Conservation (phyloP, 2,797 vertebrate genomes). For the Anomalospiza imberbis region DNA sequence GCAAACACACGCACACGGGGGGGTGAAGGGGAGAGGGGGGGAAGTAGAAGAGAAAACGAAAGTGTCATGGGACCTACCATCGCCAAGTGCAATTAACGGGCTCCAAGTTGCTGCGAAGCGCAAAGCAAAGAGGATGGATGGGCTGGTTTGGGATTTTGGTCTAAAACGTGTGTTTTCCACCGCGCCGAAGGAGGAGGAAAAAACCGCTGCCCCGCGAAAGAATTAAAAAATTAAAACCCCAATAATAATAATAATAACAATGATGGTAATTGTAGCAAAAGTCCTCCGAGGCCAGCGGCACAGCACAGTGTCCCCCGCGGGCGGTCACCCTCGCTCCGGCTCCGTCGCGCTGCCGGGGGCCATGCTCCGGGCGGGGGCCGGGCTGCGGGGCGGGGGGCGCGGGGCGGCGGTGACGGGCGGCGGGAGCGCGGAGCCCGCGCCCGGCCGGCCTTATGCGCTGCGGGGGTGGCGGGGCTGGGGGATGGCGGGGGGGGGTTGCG, state of each 20-base stretch:
- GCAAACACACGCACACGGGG: not conserved
- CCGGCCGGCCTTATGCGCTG: no score
- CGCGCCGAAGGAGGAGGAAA: not conserved
- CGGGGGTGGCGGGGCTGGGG: no score
- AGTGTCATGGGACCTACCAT: conserved; percentile 64
- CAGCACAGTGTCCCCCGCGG: not conserved
- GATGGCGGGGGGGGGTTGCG: no score
- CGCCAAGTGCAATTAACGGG: conserved; percentile 68
- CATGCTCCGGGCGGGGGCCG: not conserved
- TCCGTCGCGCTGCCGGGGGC: not conserved
- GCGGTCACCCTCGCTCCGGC: not conserved
- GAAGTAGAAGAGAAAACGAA: conserved; percentile 21
- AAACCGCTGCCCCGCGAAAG: not conserved
- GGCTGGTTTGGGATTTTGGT: not conserved
- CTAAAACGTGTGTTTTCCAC: conserved; percentile 16
- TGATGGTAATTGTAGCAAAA: no score
- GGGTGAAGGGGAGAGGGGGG: not conserved
- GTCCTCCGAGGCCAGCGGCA: not conserved
- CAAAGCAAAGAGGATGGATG: not conserved
- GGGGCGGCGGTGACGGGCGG: not conserved
- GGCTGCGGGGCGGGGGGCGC: not conserved
- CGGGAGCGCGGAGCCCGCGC: not conserved
- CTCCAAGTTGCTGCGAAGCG: conserved; percentile 27
- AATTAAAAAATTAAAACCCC: no score
- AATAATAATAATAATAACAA: no score